Conservation (phyloP, 2,888 invertebrate genomes). For the Drosophila peninsularis region DNA sequence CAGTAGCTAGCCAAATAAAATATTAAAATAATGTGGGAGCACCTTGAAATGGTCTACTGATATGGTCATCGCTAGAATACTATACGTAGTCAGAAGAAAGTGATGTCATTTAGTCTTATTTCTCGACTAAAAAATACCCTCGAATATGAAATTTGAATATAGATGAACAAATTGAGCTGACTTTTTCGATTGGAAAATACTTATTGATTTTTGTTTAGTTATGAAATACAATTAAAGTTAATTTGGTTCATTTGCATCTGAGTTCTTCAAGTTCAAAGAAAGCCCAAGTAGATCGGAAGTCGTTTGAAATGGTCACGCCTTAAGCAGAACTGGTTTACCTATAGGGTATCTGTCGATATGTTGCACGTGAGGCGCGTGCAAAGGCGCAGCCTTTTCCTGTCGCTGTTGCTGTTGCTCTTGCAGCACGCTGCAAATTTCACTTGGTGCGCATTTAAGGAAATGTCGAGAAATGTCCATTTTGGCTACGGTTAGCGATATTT, state of each 20-base stretch:
- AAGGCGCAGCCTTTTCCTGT: conserved; percentile 58
- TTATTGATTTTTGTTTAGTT: no score
- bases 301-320: neutral
- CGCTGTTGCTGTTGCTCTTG: conserved; percentile 17
- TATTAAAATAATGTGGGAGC: neutral
- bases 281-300: neutral
- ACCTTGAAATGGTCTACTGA: neutral
- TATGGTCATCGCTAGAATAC: neutral
- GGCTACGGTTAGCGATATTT: conserved; percentile 62
- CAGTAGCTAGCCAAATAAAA: neutral
- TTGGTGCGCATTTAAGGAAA: conserved; percentile 81
- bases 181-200: no score
- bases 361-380: conserved; percentile 69
- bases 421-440: conserved; percentile 67
- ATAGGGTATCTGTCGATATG: conserved; percentile 39
- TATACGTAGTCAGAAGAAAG: neutral
- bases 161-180: neutral
- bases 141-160: neutral
- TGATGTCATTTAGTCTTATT: neutral
- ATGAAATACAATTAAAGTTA: no score
- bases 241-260: no score
- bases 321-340: neutral
- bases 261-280: no score
- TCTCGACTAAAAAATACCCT: neutral
- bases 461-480: conserved; percentile 80